Evolutionary conservation across 1,140 invertebrate genomes (phyloP), one percentile per base, ranked within the genome.

Genomic region (Lepidurus apus): DNA sequence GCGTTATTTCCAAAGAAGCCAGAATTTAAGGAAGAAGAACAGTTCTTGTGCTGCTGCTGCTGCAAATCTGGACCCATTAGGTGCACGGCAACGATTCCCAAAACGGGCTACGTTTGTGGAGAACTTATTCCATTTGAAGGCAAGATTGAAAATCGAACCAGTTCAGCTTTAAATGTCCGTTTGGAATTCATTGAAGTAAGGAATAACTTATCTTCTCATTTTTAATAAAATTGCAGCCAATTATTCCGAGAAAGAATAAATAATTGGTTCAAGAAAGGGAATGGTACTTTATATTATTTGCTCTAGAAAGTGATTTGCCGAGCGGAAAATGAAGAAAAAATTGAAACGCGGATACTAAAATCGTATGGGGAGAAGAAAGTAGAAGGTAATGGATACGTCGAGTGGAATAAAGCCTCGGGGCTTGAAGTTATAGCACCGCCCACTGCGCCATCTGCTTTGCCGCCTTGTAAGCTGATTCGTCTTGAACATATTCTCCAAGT

Each of bases 361-460:
- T 65, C 53, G 17, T 65, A 65, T 9, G 53, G 53, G 5, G 21
- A 65, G 21, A 65, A 65, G n/a, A 65, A 65, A 17, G 53, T 65
- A 17, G n/a, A 65, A 65, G 17, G n/a, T 17, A 21, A 65, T 21
- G 53, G 53, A 1, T 65, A 65, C 53, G 53, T 65, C 13, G 53
- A 65, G 21, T 65, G 53, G 53, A 65, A 65, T 65, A 65, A 65
- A 65, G 53, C 53, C 53, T 65, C 53, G 21, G 53, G 53, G 53
- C 53, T 65, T 1, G 53, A 65, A 17, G 53, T 17, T n/a, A 65
- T 21, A 1, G 53, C 21, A n/a, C 53, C 53, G 13, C 53, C 53
- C 8, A 21, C 21, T 17, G 53, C 53, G 8, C 53, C 53, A 65
- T 65, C 53, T 65, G 21, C 6, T 17, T 9, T 65, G 13, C 53